Evolutionary conservation across 1,140 invertebrate genomes (phyloP).

Genomic region (Bradynema listronoti): DNA sequence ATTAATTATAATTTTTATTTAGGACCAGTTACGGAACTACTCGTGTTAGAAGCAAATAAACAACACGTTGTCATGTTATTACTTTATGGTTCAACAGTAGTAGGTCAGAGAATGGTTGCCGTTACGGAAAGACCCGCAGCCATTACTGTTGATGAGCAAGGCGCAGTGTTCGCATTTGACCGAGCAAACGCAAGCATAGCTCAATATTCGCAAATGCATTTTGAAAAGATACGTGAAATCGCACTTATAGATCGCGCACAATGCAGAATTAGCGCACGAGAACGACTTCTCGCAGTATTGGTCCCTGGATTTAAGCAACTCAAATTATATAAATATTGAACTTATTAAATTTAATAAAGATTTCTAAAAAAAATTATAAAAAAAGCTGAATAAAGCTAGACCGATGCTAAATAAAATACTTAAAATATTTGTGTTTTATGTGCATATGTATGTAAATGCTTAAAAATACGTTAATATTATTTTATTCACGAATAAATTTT

Average conservation of each 20-base stretch:
- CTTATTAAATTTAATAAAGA: too few species aligned
- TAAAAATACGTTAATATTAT: too few species aligned
- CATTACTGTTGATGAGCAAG: slow-evolving; percentile 29
- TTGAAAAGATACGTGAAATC: slow-evolving; percentile 26
- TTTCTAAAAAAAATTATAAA: too few species aligned
- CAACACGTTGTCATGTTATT: slow-evolving; percentile 24
- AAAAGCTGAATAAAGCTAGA: too few species aligned
- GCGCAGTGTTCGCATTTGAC: slow-evolving; percentile 44
- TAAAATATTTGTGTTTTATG: too few species aligned
- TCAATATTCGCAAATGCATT: slow-evolving; percentile 27
- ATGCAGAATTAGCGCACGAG: slow-evolving; percentile 19
- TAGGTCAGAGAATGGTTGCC: slow-evolving; percentile 28
- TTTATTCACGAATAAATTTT: too few species aligned
- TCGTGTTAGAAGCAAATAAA: slow-evolving; percentile 27
- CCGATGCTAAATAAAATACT: too few species aligned
- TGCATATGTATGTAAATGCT: too few species aligned
- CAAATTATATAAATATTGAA: slow-evolving; percentile 20
- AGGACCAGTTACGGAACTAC: slow-evolving; percentile 28
- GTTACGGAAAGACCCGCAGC: slow-evolving; percentile 36
- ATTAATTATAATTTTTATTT: slow-evolving; percentile 9
- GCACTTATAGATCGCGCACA: slow-evolving; percentile 25
- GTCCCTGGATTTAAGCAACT: slow-evolving; percentile 13
- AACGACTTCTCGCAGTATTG: slow-evolving; percentile 24
- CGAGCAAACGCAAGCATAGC: slow-evolving; percentile 27
- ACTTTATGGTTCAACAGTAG: slow-evolving; percentile 28